These are phyloP conservation scores for Charadrius vociferus DNA, from an alignment of 2,113 vertebrate species.

Conservation along the genomic window DNA sequence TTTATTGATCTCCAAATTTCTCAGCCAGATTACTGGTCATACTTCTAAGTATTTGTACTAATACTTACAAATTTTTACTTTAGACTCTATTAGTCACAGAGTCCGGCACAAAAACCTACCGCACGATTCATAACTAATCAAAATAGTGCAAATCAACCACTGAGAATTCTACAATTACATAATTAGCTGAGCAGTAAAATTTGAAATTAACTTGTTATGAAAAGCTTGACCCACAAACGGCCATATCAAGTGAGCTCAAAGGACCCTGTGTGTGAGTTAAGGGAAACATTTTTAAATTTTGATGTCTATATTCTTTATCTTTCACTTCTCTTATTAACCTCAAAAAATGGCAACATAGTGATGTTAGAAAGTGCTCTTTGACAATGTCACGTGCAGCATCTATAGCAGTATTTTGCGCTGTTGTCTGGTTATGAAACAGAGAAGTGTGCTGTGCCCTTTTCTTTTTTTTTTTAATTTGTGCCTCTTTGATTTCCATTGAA, in stretches of 20 bases:
- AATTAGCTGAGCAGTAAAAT: neutral
- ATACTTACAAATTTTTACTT: neutral
- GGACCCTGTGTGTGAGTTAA: neutral
- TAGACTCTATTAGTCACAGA: neutral
- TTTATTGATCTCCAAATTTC: constrained; percentile 2
- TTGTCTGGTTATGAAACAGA: neutral
- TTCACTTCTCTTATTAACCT: neutral
- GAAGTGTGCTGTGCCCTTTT: neutral
- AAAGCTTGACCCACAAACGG: neutral
- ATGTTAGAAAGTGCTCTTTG: neutral
- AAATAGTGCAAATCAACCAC: neutral
- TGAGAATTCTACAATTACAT: neutral
- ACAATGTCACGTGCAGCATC: neutral
- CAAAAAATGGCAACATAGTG: neutral
- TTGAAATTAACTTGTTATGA: neutral
- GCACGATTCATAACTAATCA: neutral
- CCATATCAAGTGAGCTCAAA: neutral
- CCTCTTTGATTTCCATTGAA: neutral
- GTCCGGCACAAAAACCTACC: neutral
- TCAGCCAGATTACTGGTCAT: neutral
- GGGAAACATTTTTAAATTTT: neutral
- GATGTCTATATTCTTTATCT: neutral
- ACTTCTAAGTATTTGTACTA: neutral
- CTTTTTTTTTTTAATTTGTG: neutral
- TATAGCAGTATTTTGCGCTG: neutral